These are phyloP conservation scores for Andrena fulva DNA, from an alignment of 2,888 invertebrate species.

Conservation along the genomic window DNA sequence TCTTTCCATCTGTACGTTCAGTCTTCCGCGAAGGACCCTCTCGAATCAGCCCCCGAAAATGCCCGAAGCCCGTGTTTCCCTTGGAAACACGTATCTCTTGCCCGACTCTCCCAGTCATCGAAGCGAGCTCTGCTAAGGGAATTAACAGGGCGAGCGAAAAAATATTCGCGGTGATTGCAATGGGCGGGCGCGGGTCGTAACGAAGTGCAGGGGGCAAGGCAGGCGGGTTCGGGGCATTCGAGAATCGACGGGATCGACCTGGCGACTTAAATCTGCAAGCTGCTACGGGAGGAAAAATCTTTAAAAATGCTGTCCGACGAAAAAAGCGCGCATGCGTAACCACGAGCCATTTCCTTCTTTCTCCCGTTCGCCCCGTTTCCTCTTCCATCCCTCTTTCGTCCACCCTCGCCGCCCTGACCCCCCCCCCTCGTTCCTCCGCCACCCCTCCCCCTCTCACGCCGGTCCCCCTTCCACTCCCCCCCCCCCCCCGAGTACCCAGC, in stretches of 20 bases:
- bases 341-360: constrained; percentile 68
- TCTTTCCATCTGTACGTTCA: too few species aligned
- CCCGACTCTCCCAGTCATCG: neutral
- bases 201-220: constrained; percentile 58
- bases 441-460: constrained; percentile 27
- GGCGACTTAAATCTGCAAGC: constrained; percentile 75
- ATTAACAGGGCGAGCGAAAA: neutral
- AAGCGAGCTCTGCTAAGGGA: constrained; percentile 11
- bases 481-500: constrained; percentile 20
- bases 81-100: neutral
- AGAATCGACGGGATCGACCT: constrained; percentile 73
- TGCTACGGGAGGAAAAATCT: constrained; percentile 80
- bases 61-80: neutral
- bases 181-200: constrained; percentile 51
- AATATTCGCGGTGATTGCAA: constrained; percentile 44
- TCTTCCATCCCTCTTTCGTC: constrained; percentile 42
- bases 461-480: neutral
- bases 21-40: neutral
- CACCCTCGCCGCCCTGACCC: constrained; percentile 36
- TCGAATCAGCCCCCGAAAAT: neutral
- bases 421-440: constrained; percentile 26
- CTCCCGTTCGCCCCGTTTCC: constrained; percentile 42
- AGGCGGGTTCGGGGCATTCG: constrained; percentile 56
- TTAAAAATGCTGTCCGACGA: constrained; percentile 81
- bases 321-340: constrained; percentile 80